Percentiles rank a stretch among this genome's conserved stretches.
Conservation (phyloP, 2,797 vertebrate genomes). For the Vireo griseus region DNA sequence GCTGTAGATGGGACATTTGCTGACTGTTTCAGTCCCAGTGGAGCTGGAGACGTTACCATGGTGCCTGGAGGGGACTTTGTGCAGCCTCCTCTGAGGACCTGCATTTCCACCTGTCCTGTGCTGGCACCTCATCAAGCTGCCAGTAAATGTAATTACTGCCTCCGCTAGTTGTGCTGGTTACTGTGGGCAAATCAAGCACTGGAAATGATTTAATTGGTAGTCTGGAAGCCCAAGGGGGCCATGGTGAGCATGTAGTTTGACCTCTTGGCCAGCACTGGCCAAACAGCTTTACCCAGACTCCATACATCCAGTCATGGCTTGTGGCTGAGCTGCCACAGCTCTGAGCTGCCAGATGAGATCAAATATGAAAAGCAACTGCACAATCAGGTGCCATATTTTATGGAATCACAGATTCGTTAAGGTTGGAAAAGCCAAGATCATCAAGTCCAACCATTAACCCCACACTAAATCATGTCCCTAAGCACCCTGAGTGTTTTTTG, state of each 20-base stretch:
- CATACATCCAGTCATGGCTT: background rate
- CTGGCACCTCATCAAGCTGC: background rate
- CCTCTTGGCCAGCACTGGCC: background rate
- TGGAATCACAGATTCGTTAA: background rate
- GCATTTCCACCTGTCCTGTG: background rate
- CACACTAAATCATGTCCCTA: background rate
- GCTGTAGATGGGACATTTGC: slow-evolving; percentile 24
- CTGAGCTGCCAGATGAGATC: background rate
- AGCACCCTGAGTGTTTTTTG: background rate
- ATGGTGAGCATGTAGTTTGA: background rate
- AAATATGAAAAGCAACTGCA: background rate
- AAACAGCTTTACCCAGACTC: background rate
- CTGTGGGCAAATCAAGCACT: background rate
- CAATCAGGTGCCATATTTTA: background rate
- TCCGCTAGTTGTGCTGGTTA: background rate
- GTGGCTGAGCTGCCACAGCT: background rate
- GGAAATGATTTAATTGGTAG: slow-evolving; percentile 34
- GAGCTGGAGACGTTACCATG: background rate
- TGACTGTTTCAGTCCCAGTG: background rate
- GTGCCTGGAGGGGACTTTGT: background rate
- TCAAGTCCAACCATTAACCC: background rate
- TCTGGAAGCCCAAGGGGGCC: background rate
- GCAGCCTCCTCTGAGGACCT: background rate
- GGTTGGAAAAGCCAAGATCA: background rate
- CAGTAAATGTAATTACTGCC: background rate